Evolutionary conservation across 1,140 invertebrate species (phyloP).

Genomic region (Cylas formicarius): DNA sequence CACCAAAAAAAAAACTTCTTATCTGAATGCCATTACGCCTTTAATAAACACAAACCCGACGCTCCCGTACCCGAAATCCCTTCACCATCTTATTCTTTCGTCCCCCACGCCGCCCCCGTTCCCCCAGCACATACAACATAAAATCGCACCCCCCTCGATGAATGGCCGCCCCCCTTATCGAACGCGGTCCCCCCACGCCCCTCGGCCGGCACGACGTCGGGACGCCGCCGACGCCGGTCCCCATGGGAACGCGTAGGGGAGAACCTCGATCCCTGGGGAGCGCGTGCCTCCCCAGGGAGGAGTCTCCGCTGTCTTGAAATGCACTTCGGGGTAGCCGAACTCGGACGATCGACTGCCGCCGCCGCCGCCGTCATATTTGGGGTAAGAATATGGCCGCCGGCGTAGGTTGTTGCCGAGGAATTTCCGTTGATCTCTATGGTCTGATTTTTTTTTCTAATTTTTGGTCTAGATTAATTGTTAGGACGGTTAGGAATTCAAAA

Average conservation of each 20-base stretch:
- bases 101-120: constrained; percentile 1
- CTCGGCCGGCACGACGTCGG: constrained; percentile 31
- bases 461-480: too few species aligned
- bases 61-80: too few species aligned
- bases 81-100: constrained; percentile 7
- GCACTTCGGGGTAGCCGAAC: too few species aligned
- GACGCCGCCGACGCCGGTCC: constrained; percentile 34
- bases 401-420: too few species aligned
- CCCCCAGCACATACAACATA: too few species aligned
- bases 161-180: constrained; percentile 37
- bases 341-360: constrained; percentile 18
- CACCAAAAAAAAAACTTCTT: too few species aligned
- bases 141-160: constrained; percentile 24
- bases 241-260: constrained; percentile 44
- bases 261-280: constrained; percentile 30
- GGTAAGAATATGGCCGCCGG: too few species aligned
- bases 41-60: too few species aligned
- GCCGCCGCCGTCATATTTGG: constrained; percentile 3
- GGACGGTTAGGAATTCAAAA: too few species aligned
- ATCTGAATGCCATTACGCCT: too few species aligned
- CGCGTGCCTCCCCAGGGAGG: constrained; percentile 40
- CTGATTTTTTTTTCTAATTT: too few species aligned
- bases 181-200: constrained; percentile 30
- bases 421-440: too few species aligned
- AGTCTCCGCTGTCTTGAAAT: constrained; percentile 38